phyloP scores from a whole-genome alignment of 1,140 invertebrate species.

The Dinothrombium tinctorium region DNA sequence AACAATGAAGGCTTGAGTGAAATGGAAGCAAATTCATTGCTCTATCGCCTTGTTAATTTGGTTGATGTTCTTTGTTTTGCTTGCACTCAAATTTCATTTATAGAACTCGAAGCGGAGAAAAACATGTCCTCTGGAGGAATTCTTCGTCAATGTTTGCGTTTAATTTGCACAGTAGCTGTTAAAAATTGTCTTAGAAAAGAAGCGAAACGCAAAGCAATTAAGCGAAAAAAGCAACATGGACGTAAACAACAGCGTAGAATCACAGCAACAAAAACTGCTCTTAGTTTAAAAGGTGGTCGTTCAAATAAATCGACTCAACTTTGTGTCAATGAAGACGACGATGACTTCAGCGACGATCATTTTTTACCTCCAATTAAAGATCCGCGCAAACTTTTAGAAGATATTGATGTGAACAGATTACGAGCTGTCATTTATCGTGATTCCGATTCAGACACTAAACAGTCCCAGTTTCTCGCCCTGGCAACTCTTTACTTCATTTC shows the following conservation, averaged over 20 bases:
- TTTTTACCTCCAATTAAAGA: constrained; percentile 64
- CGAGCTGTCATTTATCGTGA: constrained; percentile 96
- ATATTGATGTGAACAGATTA: constrained; percentile 94
- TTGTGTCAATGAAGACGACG: too few species aligned
- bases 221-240: too few species aligned
- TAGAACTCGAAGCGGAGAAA: constrained; percentile 93
- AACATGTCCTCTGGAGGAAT: constrained; percentile 99
- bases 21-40: constrained; percentile 35
- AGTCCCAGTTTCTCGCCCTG: constrained; percentile 93
- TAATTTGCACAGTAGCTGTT: constrained; percentile 94
- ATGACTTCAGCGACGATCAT: constrained; percentile 3
- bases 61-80: constrained; percentile 95
- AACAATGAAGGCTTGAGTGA: constrained; percentile 6
- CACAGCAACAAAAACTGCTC: too few species aligned
- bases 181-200: constrained; percentile 94
- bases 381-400: constrained; percentile 83
- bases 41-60: constrained; percentile 89
- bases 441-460: constrained; percentile 99
- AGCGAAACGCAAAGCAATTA: too few species aligned
- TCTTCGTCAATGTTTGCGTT: constrained; percentile 72
- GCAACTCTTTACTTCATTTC: constrained; percentile 98
- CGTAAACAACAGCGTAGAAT: neutral
- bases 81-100: constrained; percentile 74
- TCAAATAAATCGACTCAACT: too few species aligned
- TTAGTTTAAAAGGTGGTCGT: too few species aligned